A percentile compares a stretch with the other conserved stretches of the same genome.
Conservation (phyloP, 2,888 invertebrate species). For the Parascotia fuliginaria region DNA sequence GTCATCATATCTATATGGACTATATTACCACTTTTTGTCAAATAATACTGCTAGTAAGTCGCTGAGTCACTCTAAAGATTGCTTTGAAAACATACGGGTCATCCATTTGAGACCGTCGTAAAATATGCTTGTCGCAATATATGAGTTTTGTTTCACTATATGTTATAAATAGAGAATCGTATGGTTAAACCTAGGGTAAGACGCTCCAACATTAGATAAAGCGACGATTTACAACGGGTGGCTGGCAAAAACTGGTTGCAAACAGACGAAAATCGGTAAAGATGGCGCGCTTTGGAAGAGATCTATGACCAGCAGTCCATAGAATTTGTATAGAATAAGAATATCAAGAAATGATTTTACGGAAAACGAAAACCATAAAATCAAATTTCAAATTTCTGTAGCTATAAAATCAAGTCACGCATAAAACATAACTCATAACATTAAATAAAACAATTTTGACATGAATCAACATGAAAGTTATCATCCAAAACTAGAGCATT, state of each 20-base stretch:
- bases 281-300: too few relatives aligned
- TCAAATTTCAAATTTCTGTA: not conserved
- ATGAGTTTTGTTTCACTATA: too few relatives aligned
- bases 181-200: too few relatives aligned
- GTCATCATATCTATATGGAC: conserved; percentile 12
- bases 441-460: not conserved
- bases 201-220: too few relatives aligned
- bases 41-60: conserved; percentile 19
- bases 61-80: conserved; percentile 32
- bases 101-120: too few relatives aligned
- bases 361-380: not conserved
- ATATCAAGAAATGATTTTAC: not conserved
- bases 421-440: not conserved
- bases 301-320: too few relatives aligned
- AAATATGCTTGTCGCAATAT: too few relatives aligned
- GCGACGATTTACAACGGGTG: too few relatives aligned
- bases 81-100: conserved; percentile 23
- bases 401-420: not conserved
- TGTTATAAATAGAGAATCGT: too few relatives aligned
- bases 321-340: too few relatives aligned
- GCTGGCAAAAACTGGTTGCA: too few relatives aligned
- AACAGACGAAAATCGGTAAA: too few relatives aligned
- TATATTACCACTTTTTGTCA: conserved; percentile 15
- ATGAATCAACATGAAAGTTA: not conserved
- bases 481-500: not conserved